A percentile compares a stretch with the other conserved stretches of the same genome.
phyloP scores from a whole-genome alignment of 2,888 invertebrate species.

The Drosophila quinaria region DNA sequence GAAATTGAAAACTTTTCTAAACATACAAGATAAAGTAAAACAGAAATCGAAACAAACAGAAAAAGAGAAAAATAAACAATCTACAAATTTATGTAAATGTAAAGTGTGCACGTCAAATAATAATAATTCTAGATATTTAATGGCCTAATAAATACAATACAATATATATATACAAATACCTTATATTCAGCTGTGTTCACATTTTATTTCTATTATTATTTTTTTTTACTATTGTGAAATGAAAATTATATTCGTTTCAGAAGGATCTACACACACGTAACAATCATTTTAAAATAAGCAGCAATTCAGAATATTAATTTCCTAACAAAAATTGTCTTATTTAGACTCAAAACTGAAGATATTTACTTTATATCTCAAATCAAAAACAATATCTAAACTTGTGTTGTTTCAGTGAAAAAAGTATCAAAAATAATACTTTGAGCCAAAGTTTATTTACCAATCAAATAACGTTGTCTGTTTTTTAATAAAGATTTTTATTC shows the following conservation, averaged over 20 bases:
- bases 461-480: conserved; percentile 1
- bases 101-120: conserved; percentile 81
- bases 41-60: conserved; percentile 3
- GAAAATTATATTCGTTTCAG: neutral
- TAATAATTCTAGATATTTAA: conserved; percentile 80
- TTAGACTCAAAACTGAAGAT: neutral
- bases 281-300: neutral
- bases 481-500: conserved; percentile 48
- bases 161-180: conserved; percentile 53
- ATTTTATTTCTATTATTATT: neutral
- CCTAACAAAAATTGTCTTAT: neutral
- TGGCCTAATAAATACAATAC: conserved; percentile 77
- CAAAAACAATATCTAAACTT: neutral
- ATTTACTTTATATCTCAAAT: neutral
- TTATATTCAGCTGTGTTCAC: conserved; percentile 24
- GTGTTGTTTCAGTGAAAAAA: neutral
- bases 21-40: conserved; percentile 39
- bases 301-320: neutral
- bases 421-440: neutral
- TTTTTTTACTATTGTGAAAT: neutral
- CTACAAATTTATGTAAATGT: conserved; percentile 75
- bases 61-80: conserved; percentile 42
- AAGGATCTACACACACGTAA: neutral
- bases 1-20: conserved; percentile 63
- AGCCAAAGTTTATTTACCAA: neutral